Conservation (phyloP, 2,888 invertebrate species). For the Euproctis similis region DNA sequence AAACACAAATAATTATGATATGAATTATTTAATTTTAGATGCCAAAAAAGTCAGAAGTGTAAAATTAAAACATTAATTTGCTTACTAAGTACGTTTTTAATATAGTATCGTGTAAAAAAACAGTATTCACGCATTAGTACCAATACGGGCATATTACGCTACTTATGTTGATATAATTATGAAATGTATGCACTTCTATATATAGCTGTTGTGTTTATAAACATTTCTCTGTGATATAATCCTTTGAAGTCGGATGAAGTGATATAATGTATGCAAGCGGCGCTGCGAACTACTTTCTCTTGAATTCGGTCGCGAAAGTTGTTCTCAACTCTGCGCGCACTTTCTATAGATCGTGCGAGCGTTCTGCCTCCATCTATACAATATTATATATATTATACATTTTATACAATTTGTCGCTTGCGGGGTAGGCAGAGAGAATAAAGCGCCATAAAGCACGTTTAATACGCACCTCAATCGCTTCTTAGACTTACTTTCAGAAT, state of each 20-base stretch:
- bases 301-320: constrained; percentile 75
- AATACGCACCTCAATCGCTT: too few relatives aligned
- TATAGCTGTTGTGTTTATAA: constrained; percentile 30
- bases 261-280: constrained; percentile 68
- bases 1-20: too few relatives aligned
- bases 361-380: constrained; percentile 30
- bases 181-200: constrained; percentile 11
- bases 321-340: constrained; percentile 64
- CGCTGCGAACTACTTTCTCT: constrained; percentile 72
- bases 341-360: constrained; percentile 64
- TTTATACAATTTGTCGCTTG: too few relatives aligned
- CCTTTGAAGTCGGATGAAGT: constrained; percentile 55
- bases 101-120: too few relatives aligned
- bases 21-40: too few relatives aligned
- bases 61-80: too few relatives aligned
- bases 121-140: too few relatives aligned
- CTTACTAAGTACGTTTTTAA: too few relatives aligned
- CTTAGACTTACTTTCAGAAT: too few relatives aligned
- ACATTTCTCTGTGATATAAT: constrained; percentile 58
- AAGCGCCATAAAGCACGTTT: neutral
- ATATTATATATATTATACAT: constrained; percentile 13
- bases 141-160: constrained; percentile 5
- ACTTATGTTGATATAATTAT: constrained; percentile 6
- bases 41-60: too few relatives aligned
- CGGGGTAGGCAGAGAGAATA: too few relatives aligned